phyloP scores from a whole-genome alignment of 2,888 invertebrate genomes.

The Oscheius sp. region DNA sequence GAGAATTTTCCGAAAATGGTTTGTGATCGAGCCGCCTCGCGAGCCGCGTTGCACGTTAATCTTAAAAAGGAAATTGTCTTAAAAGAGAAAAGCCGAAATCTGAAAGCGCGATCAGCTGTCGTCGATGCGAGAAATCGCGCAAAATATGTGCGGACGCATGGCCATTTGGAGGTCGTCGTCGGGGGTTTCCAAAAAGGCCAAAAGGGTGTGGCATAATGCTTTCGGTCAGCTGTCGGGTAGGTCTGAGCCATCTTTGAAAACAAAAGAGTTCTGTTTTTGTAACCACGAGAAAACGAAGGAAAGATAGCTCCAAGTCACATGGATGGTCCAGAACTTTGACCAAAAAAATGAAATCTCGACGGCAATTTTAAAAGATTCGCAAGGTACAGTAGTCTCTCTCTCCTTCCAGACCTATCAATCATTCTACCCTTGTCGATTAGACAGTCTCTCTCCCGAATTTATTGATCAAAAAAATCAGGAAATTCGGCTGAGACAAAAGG shows the following conservation, averaged over 20 bases:
- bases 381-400: constrained; percentile 11
- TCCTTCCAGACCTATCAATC: constrained; percentile 25
- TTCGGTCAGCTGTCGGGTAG: too few relatives aligned
- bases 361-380: too few relatives aligned
- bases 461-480: too few relatives aligned
- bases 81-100: background rate
- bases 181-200: constrained; percentile 39
- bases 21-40: background rate
- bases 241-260: background rate
- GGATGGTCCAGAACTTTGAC: too few relatives aligned
- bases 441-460: too few relatives aligned
- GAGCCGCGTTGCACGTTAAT: background rate
- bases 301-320: too few relatives aligned
- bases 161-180: constrained; percentile 22
- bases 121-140: constrained; percentile 18
- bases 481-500: too few relatives aligned
- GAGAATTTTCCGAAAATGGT: background rate
- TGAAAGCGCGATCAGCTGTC: constrained; percentile 12
- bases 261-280: background rate
- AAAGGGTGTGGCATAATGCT: constrained; percentile 30
- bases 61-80: constrained; percentile 27
- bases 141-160: constrained; percentile 12
- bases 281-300: too few relatives aligned
- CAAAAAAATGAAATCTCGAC: too few relatives aligned
- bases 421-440: too few relatives aligned